Conservation (phyloP, 2,888 invertebrate genomes). For the Amiota communis region DNA sequence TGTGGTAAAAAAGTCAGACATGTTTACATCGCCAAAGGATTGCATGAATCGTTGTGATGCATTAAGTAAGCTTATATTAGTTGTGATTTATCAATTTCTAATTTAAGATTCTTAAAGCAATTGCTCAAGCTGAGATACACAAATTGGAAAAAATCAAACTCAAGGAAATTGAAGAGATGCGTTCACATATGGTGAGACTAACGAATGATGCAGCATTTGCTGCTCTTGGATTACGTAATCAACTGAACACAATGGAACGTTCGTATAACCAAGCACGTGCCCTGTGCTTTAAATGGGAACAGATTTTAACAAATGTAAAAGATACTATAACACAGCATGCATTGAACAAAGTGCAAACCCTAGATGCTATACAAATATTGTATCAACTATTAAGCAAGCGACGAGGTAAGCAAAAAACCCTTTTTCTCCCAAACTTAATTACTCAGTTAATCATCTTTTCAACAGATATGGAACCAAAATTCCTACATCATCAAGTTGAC, state of each 20-base stretch:
- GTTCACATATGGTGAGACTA: slow-evolving; percentile 59
- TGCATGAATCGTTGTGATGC: slow-evolving; percentile 68
- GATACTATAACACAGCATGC: slow-evolving; percentile 56
- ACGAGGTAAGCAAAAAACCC: slow-evolving; percentile 43
- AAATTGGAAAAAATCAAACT: slow-evolving; percentile 30
- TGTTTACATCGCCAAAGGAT: slow-evolving; percentile 62
- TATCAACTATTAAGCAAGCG: slow-evolving; percentile 59
- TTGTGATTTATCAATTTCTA: background rate
- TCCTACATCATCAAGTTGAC: slow-evolving; percentile 51
- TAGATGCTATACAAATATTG: slow-evolving; percentile 63
- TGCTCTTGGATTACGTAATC: slow-evolving; percentile 63
- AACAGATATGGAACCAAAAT: slow-evolving; percentile 29
- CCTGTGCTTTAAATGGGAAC: slow-evolving; percentile 64
- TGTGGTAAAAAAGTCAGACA: slow-evolving; percentile 57
- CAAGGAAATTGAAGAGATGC: slow-evolving; percentile 63
- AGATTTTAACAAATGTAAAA: slow-evolving; percentile 58
- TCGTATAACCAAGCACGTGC: slow-evolving; percentile 55
- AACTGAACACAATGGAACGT: slow-evolving; percentile 61
- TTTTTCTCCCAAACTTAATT: background rate
- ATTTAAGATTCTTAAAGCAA: background rate
- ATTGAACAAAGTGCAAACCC: slow-evolving; percentile 52
- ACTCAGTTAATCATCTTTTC: background rate
- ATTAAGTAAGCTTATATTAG: slow-evolving; percentile 51
- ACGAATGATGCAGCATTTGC: slow-evolving; percentile 62
- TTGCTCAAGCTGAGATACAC: slow-evolving; percentile 14